Percentiles rank a stretch among this genome's conserved stretches.
These are phyloP conservation scores for Leptopilina boulardi DNA, from an alignment of 1,140 invertebrate genomes.

Conservation along the genomic window DNA sequence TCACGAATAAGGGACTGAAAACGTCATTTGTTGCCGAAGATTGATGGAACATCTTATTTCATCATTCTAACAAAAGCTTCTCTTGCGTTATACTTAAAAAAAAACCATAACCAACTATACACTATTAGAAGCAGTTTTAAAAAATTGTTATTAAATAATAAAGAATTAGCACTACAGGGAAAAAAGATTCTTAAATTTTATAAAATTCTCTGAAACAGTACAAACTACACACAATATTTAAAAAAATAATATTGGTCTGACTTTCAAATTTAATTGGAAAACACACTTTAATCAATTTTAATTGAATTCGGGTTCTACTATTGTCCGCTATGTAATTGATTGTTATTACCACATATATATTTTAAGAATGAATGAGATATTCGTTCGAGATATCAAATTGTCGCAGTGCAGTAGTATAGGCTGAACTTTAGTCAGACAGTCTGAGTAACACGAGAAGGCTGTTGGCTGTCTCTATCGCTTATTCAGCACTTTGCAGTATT, in stretches of 20 bases:
- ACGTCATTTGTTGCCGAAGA: slow-evolving; percentile 70
- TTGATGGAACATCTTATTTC: slow-evolving; percentile 67
- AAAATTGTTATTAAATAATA: too few species aligned
- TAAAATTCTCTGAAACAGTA: too few species aligned
- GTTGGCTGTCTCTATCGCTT: neutral
- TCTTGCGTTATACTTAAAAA: slow-evolving; percentile 43
- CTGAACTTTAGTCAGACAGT: neutral
- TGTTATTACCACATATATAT: neutral
- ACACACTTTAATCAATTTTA: too few species aligned
- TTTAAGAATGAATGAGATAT: neutral
- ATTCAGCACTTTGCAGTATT: too few species aligned
- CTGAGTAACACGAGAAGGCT: neutral
- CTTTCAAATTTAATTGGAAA: too few species aligned
- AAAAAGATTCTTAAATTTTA: too few species aligned
- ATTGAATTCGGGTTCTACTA: too few species aligned
- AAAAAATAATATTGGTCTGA: too few species aligned
- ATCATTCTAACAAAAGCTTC: slow-evolving; percentile 47
- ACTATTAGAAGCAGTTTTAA: neutral
- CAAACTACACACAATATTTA: too few species aligned
- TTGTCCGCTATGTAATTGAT: too few species aligned
- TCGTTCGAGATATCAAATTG: neutral
- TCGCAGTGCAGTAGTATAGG: slow-evolving; percentile 27
- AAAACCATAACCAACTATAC: slow-evolving; percentile 43
- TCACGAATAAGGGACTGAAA: slow-evolving; percentile 44
- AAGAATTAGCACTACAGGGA: too few species aligned